Evolutionary conservation across 2,113 vertebrate species (phyloP).

Genomic region (Cathartes aura): DNA sequence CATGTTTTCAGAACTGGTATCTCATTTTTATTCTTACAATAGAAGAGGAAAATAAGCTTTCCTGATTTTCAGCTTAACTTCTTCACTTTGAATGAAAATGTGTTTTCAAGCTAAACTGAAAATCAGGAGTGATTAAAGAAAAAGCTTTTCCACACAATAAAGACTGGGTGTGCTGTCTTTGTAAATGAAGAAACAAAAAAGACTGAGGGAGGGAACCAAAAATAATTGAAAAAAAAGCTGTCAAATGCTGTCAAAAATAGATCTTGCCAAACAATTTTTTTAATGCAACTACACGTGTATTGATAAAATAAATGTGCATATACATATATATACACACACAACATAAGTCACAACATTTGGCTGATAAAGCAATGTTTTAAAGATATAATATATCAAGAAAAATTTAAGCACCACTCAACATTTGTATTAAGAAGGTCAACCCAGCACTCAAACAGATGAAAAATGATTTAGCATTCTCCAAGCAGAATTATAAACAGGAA

Average conservation of each 20-base stretch:
- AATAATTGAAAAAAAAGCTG: background rate
- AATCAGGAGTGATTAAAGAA: background rate
- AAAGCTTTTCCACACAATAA: background rate
- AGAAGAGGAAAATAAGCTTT: background rate
- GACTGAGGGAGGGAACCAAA: background rate
- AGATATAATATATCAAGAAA: background rate
- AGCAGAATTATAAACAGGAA: background rate
- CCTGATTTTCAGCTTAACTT: background rate
- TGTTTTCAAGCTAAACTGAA: background rate
- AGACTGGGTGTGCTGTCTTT: background rate
- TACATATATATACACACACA: background rate
- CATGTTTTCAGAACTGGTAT: background rate
- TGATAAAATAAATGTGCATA: background rate
- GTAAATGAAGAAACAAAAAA: background rate
- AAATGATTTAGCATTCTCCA: background rate
- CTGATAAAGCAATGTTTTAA: background rate
- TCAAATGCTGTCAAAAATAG: background rate
- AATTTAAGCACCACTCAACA: background rate
- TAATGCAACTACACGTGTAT: background rate
- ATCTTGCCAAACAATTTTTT: background rate
- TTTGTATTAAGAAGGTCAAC: background rate
- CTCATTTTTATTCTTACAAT: background rate
- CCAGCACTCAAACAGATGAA: background rate
- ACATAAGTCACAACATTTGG: background rate
- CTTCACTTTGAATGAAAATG: background rate